These are phyloP conservation scores for Dicycla oo DNA, from an alignment of 2,888 invertebrate species.

Conservation along the genomic window DNA sequence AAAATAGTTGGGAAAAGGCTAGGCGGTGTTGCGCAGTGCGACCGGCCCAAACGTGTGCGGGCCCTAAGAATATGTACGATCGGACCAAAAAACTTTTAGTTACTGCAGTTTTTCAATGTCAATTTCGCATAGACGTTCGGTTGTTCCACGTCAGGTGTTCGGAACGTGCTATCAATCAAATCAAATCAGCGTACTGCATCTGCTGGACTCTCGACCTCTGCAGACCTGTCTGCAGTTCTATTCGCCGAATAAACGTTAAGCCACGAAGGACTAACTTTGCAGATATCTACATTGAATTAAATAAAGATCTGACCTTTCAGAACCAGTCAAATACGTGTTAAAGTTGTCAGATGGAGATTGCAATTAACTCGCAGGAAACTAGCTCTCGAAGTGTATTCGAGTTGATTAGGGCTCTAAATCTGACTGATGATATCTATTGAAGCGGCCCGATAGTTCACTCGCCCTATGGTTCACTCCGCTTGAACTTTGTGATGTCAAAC, in stretches of 20 bases:
- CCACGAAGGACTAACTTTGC: slow-evolving; percentile 24
- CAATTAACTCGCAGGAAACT: slow-evolving; percentile 67
- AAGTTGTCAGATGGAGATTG: slow-evolving; percentile 56
- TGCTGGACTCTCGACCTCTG: slow-evolving; percentile 30
- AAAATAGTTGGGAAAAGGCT: no score
- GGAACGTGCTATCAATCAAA: slow-evolving; percentile 48
- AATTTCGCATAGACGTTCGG: slow-evolving; percentile 4
- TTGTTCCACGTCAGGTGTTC: slow-evolving; percentile 23
- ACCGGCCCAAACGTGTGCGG: no score
- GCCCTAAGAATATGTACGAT: neutral
- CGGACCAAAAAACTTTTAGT: neutral
- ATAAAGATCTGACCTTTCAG: slow-evolving; percentile 61
- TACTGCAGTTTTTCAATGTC: slow-evolving; percentile 8
- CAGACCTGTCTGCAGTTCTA: slow-evolving; percentile 5
- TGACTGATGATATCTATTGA: slow-evolving; percentile 55
- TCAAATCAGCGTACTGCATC: slow-evolving; percentile 28
- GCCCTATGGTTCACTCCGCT: slow-evolving; percentile 32
- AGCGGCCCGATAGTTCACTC: slow-evolving; percentile 39
- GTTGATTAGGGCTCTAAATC: slow-evolving; percentile 57
- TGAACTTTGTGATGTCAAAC: slow-evolving; percentile 52
- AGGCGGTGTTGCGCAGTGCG: no score
- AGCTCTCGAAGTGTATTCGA: slow-evolving; percentile 45
- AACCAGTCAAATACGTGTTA: slow-evolving; percentile 54
- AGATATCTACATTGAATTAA: slow-evolving; percentile 28
- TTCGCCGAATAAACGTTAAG: slow-evolving; percentile 15